Base-by-base conservation (phyloP, 2,113 vertebrate species). In the Lagopus leucura region DNA sequence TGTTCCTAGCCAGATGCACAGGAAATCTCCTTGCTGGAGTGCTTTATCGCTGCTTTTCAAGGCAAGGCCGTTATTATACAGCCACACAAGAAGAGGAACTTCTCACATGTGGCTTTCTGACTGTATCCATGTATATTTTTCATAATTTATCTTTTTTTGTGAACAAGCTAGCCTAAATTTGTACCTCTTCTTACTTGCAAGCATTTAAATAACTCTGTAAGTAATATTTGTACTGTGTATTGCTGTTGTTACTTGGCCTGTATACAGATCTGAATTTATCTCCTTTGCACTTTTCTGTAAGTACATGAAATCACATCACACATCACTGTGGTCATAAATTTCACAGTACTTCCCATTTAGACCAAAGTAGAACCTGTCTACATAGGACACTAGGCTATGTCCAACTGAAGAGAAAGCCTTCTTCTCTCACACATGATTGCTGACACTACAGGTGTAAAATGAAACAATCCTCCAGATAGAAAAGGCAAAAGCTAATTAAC, bases 1-100 rank as follows among this genome's bases (percentile, higher is more conserved):
- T 11, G 20, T 45, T 64, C 14, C 5, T 15, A 45, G 21, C 10
- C 4, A 73, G 25, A 43, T 48, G 3, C 14, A 48, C 1, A 67
- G 12, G 78, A 7, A 58, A 5, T 32, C 6, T 14, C 7, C 3
- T 54, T 34, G 34, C 40, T 82, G 19, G 25, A 83, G 43, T 64
- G 13, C 64, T 13, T 11, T 24, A 13, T 3, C 20, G 15, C 14
- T 75, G 24, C 25, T 69, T 15, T 65, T 69, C 22, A 61, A 65
- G 13, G 9, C 0, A 20, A 82, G 11, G 18, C 8, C 63, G 8
- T 10, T 5, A 2, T 6, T 66, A 13, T 32, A 38, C 6, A 72
- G 21, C 9, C 18, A 34, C 7, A 19, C 40, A 30, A 79, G 9
- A 25, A 91, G 61, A 0, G 3, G 0, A 3, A 67, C 7, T 4